A percentile compares a stretch with the other conserved stretches of the same genome.
Evolutionary conservation across 2,888 invertebrate genomes (phyloP).

Genomic region (Diadegma fenestrale): DNA sequence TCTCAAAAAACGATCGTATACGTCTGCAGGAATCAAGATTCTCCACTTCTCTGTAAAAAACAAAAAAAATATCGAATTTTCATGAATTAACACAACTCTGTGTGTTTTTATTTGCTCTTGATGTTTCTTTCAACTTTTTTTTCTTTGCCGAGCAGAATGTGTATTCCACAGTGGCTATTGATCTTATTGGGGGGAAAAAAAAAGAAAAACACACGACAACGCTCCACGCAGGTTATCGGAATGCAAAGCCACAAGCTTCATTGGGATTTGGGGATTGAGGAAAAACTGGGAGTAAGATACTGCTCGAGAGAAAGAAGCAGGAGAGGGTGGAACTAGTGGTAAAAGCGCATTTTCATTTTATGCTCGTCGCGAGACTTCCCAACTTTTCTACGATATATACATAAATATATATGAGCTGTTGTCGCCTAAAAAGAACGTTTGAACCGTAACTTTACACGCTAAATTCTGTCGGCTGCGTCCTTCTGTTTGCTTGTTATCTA

Average conservation of each 20-base stretch:
- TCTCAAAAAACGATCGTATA: conserved; percentile 5
- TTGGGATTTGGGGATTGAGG: conserved; percentile 53
- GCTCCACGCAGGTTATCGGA: conserved; percentile 29
- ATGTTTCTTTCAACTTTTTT: conserved; percentile 4
- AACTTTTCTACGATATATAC: conserved; percentile 56
- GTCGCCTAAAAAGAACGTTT: conserved; percentile 2
- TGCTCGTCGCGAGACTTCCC: conserved; percentile 51
- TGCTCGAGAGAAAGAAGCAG: conserved; percentile 9
- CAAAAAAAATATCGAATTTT: background rate
- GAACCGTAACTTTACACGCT: background rate
- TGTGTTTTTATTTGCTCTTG: background rate
- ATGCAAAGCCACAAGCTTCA: conserved; percentile 54
- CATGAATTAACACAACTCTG: background rate
- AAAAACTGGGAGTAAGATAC: conserved; percentile 23
- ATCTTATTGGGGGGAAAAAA: conserved; percentile 42
- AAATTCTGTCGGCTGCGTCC: background rate
- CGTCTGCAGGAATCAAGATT: background rate
- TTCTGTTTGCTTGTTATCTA: conserved; percentile 5
- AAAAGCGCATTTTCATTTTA: conserved; percentile 69
- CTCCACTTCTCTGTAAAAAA: background rate
- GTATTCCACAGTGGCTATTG: conserved; percentile 40
- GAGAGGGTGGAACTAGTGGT: conserved; percentile 49
- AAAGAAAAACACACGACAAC: conserved; percentile 9
- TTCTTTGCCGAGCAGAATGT: conserved; percentile 3
- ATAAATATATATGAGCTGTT: conserved; percentile 6